Conservation (phyloP, 2,797 vertebrate species). For the Holocentrus rufus region DNA sequence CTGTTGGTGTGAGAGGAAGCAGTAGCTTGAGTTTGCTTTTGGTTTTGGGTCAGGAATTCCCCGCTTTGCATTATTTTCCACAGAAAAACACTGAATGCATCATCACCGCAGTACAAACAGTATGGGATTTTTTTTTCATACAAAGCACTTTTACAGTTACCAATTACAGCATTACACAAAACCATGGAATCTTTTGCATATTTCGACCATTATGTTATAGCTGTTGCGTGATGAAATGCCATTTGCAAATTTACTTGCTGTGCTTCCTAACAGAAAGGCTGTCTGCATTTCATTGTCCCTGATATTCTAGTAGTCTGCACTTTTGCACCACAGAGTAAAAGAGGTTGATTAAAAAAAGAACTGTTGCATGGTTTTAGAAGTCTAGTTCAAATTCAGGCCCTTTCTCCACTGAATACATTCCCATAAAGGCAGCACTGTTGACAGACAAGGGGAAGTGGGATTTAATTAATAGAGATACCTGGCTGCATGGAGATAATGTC, state of each 20-base stretch:
- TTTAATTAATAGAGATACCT: slow-evolving; percentile 32
- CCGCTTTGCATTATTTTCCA: slow-evolving; percentile 9
- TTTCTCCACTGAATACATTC: not conserved
- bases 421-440: not conserved
- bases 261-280: not conserved
- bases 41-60: slow-evolving; percentile 37
- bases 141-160: slow-evolving; percentile 2
- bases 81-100: slow-evolving; percentile 19
- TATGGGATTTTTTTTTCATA: slow-evolving; percentile 8
- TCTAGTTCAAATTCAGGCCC: not conserved
- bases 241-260: slow-evolving; percentile 7
- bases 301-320: not conserved
- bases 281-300: slow-evolving; percentile 1
- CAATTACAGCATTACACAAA: slow-evolving; percentile 37
- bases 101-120: slow-evolving; percentile 15
- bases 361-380: not conserved
- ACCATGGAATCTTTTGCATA: slow-evolving; percentile 34
- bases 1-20: slow-evolving; percentile 3
- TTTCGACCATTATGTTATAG: slow-evolving; percentile 30
- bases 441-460: slow-evolving; percentile 48
- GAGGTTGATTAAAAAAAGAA: not conserved
- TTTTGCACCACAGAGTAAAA: not conserved
- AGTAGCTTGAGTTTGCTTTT: slow-evolving; percentile 44
- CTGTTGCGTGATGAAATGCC: slow-evolving; percentile 31
- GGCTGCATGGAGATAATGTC: slow-evolving; percentile 25